phyloP scores from a whole-genome alignment of 1,140 invertebrate genomes.

The Orchesella cincta region DNA sequence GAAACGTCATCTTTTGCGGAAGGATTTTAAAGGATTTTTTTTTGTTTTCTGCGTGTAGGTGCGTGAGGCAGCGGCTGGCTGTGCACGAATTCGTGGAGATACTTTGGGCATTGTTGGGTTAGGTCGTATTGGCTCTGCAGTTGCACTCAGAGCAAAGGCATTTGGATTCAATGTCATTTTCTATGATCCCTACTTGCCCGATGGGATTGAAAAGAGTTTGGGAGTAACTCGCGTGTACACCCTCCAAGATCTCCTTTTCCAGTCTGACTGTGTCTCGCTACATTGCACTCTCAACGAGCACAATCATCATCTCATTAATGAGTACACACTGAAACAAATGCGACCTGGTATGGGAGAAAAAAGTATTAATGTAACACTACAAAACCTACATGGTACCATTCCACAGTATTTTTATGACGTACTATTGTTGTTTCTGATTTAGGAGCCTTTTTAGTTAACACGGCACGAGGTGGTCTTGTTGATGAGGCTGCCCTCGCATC shows the following conservation, averaged over 20 bases:
- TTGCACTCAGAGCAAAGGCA: constrained; percentile 90
- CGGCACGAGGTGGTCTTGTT: constrained; percentile 93
- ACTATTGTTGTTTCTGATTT: constrained; percentile 52
- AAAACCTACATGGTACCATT: too few relatives aligned
- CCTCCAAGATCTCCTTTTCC: constrained; percentile 87
- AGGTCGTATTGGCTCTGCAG: constrained; percentile 91
- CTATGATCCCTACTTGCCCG: constrained; percentile 94
- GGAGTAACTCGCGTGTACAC: constrained; percentile 84
- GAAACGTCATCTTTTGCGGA: neutral
- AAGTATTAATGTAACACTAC: too few relatives aligned
- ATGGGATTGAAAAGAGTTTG: constrained; percentile 94
- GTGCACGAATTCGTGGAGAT: constrained; percentile 92
- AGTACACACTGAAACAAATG: constrained; percentile 97
- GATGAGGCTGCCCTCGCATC: constrained; percentile 94
- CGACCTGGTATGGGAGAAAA: too few relatives aligned
- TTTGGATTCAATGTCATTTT: constrained; percentile 98
- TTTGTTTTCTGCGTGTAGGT: constrained; percentile 63
- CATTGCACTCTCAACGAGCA: constrained; percentile 97
- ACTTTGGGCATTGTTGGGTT: constrained; percentile 94
- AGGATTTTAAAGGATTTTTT: neutral
- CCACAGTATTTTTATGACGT: too few relatives aligned
- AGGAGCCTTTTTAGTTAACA: constrained; percentile 99
- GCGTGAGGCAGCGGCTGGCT: constrained; percentile 88
- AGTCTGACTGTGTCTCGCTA: constrained; percentile 94
- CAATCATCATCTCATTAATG: constrained; percentile 97